Conservation (phyloP, 2,888 invertebrate species). For the Cybosia mesomella region DNA sequence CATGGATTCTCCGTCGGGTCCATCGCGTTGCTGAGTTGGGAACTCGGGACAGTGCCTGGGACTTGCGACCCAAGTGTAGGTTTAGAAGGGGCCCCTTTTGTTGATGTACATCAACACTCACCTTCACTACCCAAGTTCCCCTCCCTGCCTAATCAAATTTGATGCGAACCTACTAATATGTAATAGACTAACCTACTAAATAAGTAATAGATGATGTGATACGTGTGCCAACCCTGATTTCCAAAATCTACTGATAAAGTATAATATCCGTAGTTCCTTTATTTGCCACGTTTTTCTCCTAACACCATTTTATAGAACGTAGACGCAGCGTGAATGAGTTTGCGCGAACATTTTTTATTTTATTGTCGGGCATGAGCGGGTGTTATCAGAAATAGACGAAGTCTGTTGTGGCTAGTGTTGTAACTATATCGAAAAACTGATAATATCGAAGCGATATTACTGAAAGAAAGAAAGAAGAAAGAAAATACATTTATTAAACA, state of each 20-base stretch:
- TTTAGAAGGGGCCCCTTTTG: too few relatives aligned
- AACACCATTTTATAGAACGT: conserved; percentile 32
- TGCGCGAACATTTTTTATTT: conserved; percentile 34
- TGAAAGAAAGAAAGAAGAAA: too few relatives aligned
- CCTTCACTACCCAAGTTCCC: too few relatives aligned
- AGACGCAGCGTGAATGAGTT: conserved; percentile 34
- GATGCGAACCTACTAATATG: too few relatives aligned
- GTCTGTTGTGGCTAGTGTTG: conserved; percentile 10
- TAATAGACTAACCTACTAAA: too few relatives aligned
- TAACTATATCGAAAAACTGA: not conserved
- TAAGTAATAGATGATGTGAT: not conserved
- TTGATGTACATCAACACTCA: too few relatives aligned
- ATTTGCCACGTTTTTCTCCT: conserved; percentile 40
- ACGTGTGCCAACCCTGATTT: conserved; percentile 26
- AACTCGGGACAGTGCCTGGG: too few relatives aligned
- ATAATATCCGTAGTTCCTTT: conserved; percentile 34
- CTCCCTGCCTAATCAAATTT: too few relatives aligned
- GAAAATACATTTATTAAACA: too few relatives aligned
- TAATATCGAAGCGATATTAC: not conserved
- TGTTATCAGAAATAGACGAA: conserved; percentile 35
- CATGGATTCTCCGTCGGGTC: too few relatives aligned
- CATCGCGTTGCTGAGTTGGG: too few relatives aligned
- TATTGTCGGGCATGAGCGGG: conserved; percentile 32
- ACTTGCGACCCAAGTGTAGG: too few relatives aligned
- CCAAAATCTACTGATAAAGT: conserved; percentile 41